phyloP scores from a whole-genome alignment of 1,140 invertebrate species.

The Drosophila hydei region DNA sequence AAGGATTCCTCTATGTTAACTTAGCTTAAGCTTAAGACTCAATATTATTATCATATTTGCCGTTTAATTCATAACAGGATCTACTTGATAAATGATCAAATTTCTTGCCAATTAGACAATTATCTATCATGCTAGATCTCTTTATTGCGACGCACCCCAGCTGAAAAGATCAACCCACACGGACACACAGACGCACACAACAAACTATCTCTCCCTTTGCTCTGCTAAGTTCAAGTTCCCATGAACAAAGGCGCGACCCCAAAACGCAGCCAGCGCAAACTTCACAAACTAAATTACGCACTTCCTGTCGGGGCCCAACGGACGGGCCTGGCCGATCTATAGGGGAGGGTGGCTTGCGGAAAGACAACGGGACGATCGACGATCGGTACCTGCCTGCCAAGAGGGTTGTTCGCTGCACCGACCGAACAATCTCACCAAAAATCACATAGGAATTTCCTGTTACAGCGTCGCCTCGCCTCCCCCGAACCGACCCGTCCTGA shows the following conservation, averaged over 20 bases:
- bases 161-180: conserved; percentile 43
- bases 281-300: conserved; percentile 79
- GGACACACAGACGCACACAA: conserved; percentile 13
- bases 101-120: conserved; percentile 25
- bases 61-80: background rate
- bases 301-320: conserved; percentile 67
- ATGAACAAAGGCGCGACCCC: conserved; percentile 65
- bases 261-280: conserved; percentile 59
- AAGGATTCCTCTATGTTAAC: background rate
- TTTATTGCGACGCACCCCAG: conserved; percentile 26
- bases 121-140: conserved; percentile 7
- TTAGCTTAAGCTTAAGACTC: no score
- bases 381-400: conserved; percentile 52
- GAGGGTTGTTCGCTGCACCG: conserved; percentile 63
- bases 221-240: conserved; percentile 63
- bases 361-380: conserved; percentile 48
- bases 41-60: no score
- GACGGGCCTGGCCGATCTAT: conserved; percentile 46
- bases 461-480: conserved; percentile 52
- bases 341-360: conserved; percentile 59
- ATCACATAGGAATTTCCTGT: conserved; percentile 83
- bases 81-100: background rate
- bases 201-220: conserved; percentile 23
- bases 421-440: conserved; percentile 72
- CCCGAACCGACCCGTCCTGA: conserved; percentile 36